Conservation (phyloP, 2,888 invertebrate genomes). For the Hipparchia sbordonii region DNA sequence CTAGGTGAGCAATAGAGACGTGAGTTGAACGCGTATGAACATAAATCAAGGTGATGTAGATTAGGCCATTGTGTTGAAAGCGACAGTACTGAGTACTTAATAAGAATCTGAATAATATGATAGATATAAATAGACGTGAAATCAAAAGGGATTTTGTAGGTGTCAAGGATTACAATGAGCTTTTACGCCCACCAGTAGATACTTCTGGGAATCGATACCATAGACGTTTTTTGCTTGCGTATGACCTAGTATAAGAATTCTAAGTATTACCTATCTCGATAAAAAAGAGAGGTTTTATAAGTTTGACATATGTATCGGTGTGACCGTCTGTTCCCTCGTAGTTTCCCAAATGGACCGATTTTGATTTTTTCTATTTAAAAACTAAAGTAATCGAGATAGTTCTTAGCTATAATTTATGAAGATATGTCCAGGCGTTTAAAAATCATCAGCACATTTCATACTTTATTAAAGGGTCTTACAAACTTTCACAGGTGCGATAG, state of each 20-base stretch:
- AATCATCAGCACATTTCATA: no score
- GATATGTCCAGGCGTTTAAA: no score
- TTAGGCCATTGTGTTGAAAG: constrained; percentile 11
- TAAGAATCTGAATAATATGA: neutral
- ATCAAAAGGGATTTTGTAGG: neutral
- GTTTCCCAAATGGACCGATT: no score
- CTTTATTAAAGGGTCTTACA: no score
- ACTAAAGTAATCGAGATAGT: no score
- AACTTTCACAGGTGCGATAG: no score
- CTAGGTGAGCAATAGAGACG: constrained; percentile 4
- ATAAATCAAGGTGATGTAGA: constrained; percentile 5
- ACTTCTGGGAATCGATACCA: neutral
- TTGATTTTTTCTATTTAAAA: no score
- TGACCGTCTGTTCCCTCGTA: no score
- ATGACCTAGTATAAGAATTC: neutral
- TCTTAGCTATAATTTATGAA: no score
- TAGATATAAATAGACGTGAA: neutral
- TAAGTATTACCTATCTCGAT: no score
- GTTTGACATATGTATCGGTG: no score
- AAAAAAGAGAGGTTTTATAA: no score
- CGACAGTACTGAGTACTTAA: neutral
- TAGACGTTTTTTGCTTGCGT: neutral
- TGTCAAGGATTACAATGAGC: neutral
- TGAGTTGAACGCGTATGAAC: constrained; percentile 8
- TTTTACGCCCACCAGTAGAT: neutral